Evolutionary conservation across 2,113 vertebrate species (phyloP), one percentile per base, ranked within the genome.

Genomic region (Tragelaphus buxtoni): DNA sequence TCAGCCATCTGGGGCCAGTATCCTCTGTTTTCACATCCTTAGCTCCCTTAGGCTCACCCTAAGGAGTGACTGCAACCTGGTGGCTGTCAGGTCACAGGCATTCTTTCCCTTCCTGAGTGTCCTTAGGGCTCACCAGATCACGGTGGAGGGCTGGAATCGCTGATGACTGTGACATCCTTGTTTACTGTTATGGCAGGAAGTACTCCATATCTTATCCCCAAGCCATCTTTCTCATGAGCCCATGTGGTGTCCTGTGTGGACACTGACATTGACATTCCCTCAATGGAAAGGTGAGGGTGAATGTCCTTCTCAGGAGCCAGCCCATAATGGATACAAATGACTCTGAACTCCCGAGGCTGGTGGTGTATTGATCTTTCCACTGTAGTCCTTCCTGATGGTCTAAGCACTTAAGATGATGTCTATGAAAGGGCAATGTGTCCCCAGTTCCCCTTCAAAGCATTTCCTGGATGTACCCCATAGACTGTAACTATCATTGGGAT

Each of bases 241-340:
- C 84, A 10, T 30, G 1, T 11, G 53, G 9, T 42, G 16, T 82
- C 63, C 55, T 49, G 4, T 76, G 55, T 42, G 18, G 42, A 17
- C 22, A 58, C 0, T 11, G 22, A 51, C 16, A n/a, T 11, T 3
- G 0, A 17, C 72, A 24, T 2, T 26, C 39, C 35, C 30, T 47
- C 17, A 51, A 1, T 49, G 30, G 53, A 49, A 81, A 87, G 16
- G 61, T 49, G 20, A 55, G 39, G 20, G 45, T 14, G 22, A n/a
- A 28, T 13, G 35, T 47, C 26, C 42, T 26, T 42, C 53, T 72
- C 28, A 16, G 61, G 72, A 30, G 26, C 53, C 30, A 58, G n/a
- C 14, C 65, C 22, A 4, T 24, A 56, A 87, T 11, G 3, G 22
- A 11, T 51, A 53, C 3, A 1, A 28, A 45, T 85, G 79, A 47